Evolutionary conservation across 2,888 invertebrate species (phyloP).

Genomic region (Sphaerophoria taeniata): DNA sequence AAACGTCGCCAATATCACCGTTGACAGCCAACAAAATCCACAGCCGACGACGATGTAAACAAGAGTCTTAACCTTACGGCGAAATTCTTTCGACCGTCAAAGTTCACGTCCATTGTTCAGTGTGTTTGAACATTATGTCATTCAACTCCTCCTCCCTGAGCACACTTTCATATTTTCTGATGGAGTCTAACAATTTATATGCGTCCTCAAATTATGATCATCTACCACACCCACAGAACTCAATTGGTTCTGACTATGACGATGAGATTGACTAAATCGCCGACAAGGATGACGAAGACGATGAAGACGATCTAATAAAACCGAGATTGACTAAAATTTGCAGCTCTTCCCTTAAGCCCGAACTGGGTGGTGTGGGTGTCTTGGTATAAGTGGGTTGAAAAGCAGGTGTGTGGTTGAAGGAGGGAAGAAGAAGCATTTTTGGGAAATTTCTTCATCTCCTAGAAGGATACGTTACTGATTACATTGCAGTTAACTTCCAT

Average conservation of each 20-base stretch:
- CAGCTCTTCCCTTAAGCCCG: conserved; percentile 60
- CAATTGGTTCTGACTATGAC: conserved; percentile 5
- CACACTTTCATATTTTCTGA: conserved; percentile 14
- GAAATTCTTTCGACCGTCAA: conserved; percentile 54
- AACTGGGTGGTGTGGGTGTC: neutral
- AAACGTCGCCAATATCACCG: too few relatives aligned
- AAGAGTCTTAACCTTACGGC: conserved; percentile 29
- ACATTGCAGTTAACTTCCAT: too few relatives aligned
- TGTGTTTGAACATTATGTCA: conserved; percentile 63
- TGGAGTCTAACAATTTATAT: conserved; percentile 61
- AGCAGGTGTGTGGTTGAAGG: neutral
- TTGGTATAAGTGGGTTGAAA: neutral
- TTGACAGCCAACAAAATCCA: neutral
- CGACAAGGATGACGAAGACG: conserved; percentile 23
- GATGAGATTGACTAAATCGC: conserved; percentile 8
- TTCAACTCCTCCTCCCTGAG: conserved; percentile 56
- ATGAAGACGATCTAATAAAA: conserved; percentile 68
- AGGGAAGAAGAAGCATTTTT: neutral
- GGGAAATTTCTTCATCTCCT: neutral
- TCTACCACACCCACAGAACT: conserved; percentile 50
- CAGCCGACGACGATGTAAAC: conserved; percentile 28
- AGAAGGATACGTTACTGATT: neutral
- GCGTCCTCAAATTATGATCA: conserved; percentile 66
- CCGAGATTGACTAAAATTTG: conserved; percentile 68
- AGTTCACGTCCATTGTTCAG: conserved; percentile 62